phyloP scores from a whole-genome alignment of 1,140 invertebrate species.

The Mylabris phalerata region DNA sequence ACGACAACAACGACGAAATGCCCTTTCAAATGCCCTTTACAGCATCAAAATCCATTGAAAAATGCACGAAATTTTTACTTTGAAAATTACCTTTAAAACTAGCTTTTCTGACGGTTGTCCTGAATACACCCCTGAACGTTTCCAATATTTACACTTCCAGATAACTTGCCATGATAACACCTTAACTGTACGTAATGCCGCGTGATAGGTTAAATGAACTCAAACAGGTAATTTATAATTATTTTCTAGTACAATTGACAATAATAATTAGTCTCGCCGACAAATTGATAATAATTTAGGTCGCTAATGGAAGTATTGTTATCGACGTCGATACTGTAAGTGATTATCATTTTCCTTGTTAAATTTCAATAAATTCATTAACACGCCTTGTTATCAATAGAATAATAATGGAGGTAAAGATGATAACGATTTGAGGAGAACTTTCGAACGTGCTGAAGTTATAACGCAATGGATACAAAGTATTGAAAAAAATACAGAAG shows the following conservation, averaged over 20 bases:
- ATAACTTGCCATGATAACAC: too few species aligned
- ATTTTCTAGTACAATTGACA: conserved; percentile 1
- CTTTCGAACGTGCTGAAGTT: conserved; percentile 9
- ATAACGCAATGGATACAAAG: conserved; percentile 6
- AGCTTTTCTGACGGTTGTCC: too few species aligned
- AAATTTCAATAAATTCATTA: not conserved
- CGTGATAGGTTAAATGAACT: conserved; percentile 16
- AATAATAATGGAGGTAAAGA: not conserved
- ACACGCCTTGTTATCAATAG: not conserved
- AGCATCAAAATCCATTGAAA: too few species aligned
- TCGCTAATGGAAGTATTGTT: not conserved
- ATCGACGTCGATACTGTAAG: not conserved
- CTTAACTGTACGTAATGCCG: too few species aligned
- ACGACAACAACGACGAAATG: too few species aligned
- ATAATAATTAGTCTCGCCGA: not conserved
- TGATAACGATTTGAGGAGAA: conserved; percentile 5
- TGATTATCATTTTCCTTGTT: not conserved
- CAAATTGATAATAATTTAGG: not conserved
- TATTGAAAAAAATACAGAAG: conserved; percentile 4
- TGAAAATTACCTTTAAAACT: too few species aligned
- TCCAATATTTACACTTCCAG: too few species aligned
- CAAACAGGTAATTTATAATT: conserved; percentile 8
- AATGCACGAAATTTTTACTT: too few species aligned
- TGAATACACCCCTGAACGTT: too few species aligned
- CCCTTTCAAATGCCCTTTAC: too few species aligned